These are phyloP conservation scores for Oplegnathus fasciatus DNA, from an alignment of 2,113 vertebrate genomes.

Conservation along the genomic window DNA sequence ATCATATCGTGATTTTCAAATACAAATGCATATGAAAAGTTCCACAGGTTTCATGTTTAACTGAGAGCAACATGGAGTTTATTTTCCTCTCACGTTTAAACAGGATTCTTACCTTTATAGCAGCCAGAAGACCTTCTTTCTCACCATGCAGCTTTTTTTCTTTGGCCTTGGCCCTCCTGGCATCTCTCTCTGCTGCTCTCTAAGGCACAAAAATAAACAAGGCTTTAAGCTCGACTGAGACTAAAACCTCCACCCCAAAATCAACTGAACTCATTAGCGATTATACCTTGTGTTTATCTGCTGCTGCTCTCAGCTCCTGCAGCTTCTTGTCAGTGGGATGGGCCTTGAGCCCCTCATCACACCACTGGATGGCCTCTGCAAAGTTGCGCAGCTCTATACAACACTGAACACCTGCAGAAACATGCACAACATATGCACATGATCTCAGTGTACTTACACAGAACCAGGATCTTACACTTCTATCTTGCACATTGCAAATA, in stretches of 20 bases:
- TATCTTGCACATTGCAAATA: no score
- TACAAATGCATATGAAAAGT: not conserved
- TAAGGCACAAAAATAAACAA: constrained; percentile 52
- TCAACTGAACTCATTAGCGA: fast-evolving
- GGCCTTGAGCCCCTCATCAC: constrained; percentile 90
- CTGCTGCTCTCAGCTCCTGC: constrained; percentile 87
- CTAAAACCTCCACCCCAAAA: not conserved
- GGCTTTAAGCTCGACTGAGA: not conserved
- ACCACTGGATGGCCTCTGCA: constrained; percentile 90
- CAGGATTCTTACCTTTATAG: constrained; percentile 87
- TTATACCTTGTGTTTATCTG: constrained; percentile 91
- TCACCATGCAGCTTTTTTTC: constrained; percentile 85
- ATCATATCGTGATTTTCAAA: not conserved
- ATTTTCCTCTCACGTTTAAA: not conserved
- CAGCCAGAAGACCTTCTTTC: constrained; percentile 86
- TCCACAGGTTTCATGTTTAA: not conserved
- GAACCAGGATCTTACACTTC: no score
- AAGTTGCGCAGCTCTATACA: constrained; percentile 90
- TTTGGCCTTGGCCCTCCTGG: constrained; percentile 88
- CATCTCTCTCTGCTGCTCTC: constrained; percentile 90
- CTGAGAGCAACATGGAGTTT: not conserved
- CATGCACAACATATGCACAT: not conserved
- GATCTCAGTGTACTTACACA: no score
- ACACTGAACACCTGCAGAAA: constrained; percentile 90
- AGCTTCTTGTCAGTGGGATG: constrained; percentile 91